Conservation (phyloP, 1,140 invertebrate genomes). For the Achatina immaculata region DNA sequence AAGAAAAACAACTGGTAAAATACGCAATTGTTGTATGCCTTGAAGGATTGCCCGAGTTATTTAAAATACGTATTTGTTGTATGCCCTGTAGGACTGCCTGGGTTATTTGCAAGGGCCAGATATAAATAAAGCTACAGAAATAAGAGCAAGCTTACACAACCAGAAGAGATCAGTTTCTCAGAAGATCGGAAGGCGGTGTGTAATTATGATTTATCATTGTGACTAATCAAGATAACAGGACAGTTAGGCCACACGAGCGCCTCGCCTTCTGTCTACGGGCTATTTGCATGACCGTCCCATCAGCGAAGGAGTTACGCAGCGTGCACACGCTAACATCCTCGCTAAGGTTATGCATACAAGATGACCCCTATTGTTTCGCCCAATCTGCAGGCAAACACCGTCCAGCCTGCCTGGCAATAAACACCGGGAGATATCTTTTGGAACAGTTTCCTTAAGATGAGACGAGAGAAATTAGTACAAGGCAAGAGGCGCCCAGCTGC, state of each 20-base stretch:
- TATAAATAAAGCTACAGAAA: too few species aligned
- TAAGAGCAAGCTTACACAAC: too few species aligned
- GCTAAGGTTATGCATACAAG: conserved; percentile 23
- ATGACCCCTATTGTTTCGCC: conserved; percentile 29
- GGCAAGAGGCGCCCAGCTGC: conserved; percentile 25
- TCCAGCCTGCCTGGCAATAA: conserved; percentile 12
- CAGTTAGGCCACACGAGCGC: background rate
- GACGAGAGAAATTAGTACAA: conserved; percentile 15
- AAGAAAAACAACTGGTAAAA: too few species aligned
- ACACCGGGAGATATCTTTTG: conserved; percentile 17
- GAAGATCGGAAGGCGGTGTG: too few species aligned
- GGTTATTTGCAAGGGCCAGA: too few species aligned
- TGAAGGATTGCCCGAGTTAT: too few species aligned
- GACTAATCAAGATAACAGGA: conserved; percentile 1
- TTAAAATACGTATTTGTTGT: too few species aligned
- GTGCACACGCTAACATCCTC: background rate
- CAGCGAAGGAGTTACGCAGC: conserved; percentile 1
- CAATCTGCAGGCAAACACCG: conserved; percentile 36
- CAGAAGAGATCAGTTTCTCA: too few species aligned
- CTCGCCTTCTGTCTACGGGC: conserved; percentile 12
- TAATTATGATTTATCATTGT: background rate
- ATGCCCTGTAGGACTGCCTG: too few species aligned
- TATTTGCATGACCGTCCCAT: conserved; percentile 7
- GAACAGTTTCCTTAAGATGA: conserved; percentile 12
- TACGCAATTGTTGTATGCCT: too few species aligned